Conservation (phyloP, 2,797 vertebrate species). For the Platyrinchus mystaceus region DNA sequence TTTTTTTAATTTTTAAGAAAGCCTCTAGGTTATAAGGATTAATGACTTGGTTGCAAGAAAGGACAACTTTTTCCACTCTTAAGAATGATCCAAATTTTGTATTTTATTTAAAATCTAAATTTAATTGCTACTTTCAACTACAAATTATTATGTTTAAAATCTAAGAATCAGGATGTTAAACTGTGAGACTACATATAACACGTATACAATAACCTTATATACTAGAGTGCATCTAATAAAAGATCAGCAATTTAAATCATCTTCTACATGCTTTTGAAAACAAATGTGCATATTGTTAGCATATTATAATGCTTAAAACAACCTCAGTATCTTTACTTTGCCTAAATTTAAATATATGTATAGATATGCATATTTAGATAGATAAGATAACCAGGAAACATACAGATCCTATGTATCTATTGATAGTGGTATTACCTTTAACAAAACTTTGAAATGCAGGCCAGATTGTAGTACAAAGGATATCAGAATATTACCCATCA, state of each 20-base stretch:
- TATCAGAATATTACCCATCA: not conserved
- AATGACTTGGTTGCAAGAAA: not conserved
- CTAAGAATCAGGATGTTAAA: not conserved
- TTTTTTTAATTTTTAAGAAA: not conserved
- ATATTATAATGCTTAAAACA: not conserved
- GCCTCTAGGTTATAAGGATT: not conserved
- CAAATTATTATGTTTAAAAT: not conserved
- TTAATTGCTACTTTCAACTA: not conserved
- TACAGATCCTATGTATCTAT: not conserved
- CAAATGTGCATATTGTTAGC: not conserved
- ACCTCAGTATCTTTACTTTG: not conserved
- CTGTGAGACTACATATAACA: not conserved
- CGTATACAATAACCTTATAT: not conserved
- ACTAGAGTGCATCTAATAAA: not conserved
- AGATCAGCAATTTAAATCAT: not conserved
- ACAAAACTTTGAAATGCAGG: not conserved
- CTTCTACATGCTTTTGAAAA: not conserved
- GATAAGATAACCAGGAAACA: not conserved
- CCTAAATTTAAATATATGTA: not conserved
- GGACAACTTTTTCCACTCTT: not conserved
- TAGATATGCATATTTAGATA: not conserved
- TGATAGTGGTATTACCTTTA: not conserved
- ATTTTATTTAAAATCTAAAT: not conserved
- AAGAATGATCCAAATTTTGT: not conserved
- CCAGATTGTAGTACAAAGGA: not conserved